Base-by-base conservation (phyloP, 2,888 invertebrate species). In the Chymomyza fuscimana region DNA sequence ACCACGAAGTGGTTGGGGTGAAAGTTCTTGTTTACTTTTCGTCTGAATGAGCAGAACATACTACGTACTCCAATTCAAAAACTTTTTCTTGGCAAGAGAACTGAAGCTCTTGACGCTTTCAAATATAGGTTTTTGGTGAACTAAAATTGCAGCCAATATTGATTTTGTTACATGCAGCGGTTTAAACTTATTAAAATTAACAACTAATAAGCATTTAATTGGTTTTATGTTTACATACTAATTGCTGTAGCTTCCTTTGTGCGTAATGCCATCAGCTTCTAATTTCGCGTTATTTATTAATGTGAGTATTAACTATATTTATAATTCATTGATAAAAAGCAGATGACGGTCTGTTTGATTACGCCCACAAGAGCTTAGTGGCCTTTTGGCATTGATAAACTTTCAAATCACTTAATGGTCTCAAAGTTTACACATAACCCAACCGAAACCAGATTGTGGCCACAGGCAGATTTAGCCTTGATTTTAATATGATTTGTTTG, bases 391-490 rank as follows among this genome's bases (percentile, higher is more conserved):
- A 32, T n/a, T 60, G 63, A 73, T 51, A 65, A 77, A 73, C 69
- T 81, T 84, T 80, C 25, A 74, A 82, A 75, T 74, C 72, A 77
- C 70, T 82, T 79, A 81, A 78, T 82, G 69, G 79, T n/a, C 63
- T 16, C 65, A 76, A 79, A 73, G 64, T 76, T 86, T 70, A 58
- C 61, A 65, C 62, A 67, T 74, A 70, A 25, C 73, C 70, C 59
- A 60, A 16, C 54, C n/a, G 15, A 29, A 46, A 22, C 46, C 19
- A 15, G 29, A 15, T 52, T 68, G 60, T 69, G 73, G 71, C 73
- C 73, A 61, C 70, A 65, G 71, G 60, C 73, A 69, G 63, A 65
- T 73, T 76, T 69, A 65, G 76, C 66, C 72, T 70, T 61, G 67
- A 63, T 72, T 82, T 78, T 69, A 80, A 77, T 82, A 73, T 61